Percentiles rank a stretch among this genome's conserved stretches.
phyloP scores from a whole-genome alignment of 2,797 vertebrate species.

The Dicrostonyx torquatus region DNA sequence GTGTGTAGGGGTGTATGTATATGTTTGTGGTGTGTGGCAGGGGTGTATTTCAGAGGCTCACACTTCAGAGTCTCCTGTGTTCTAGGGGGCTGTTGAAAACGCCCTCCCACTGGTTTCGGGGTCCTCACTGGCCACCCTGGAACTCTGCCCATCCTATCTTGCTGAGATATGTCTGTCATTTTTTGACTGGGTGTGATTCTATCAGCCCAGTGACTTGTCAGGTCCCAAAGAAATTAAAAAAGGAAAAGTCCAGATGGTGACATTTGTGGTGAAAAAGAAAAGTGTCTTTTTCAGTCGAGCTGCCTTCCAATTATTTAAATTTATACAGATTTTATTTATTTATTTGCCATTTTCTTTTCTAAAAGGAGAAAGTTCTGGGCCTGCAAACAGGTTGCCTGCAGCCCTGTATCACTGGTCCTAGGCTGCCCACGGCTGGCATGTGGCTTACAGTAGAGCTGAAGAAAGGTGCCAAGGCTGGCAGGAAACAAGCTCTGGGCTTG shows the following conservation, averaged over 20 bases:
- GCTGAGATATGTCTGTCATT: conserved; percentile 78
- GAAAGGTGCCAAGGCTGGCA: neutral
- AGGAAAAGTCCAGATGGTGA: conserved; percentile 83
- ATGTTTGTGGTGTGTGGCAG: neutral
- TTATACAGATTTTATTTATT: conserved; percentile 83
- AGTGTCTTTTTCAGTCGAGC: conserved; percentile 84
- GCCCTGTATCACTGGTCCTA: neutral
- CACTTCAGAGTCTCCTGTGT: conserved; percentile 40
- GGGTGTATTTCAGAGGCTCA: conserved; percentile 40
- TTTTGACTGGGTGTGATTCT: conserved; percentile 81
- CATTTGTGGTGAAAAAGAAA: conserved; percentile 83
- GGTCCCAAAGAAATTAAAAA: conserved; percentile 82
- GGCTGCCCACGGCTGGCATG: neutral
- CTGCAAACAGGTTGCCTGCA: conserved; percentile 15
- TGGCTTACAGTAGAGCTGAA: neutral
- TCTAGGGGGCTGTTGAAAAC: conserved; percentile 18
- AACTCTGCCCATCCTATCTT: conserved; percentile 67
- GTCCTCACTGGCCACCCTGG: conserved; percentile 71
- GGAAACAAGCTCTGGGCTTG: neutral
- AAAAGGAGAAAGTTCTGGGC: conserved; percentile 64
- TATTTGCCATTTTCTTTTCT: conserved; percentile 79
- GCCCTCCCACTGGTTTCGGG: conserved; percentile 51
- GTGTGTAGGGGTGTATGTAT: neutral
- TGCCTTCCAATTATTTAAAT: conserved; percentile 83
- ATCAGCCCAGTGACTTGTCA: conserved; percentile 82